Evolutionary conservation across 1,140 invertebrate genomes (phyloP).

Genomic region (Aphaenogaster rudis): DNA sequence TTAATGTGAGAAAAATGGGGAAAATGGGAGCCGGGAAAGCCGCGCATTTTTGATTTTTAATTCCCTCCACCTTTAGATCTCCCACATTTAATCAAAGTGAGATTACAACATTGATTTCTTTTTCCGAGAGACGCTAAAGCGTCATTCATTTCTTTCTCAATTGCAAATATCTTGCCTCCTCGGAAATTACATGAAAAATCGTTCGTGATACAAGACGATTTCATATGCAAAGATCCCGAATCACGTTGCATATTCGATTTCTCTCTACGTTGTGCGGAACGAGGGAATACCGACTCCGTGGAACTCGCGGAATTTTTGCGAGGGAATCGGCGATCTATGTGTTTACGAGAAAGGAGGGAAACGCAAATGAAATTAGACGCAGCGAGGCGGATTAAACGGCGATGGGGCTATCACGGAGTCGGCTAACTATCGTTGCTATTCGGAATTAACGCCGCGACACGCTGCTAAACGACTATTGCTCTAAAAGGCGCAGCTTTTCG

Average conservation of each 20-base stretch:
- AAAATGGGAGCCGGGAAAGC: not conserved
- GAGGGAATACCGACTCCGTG: not conserved
- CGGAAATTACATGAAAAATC: constrained; percentile 17
- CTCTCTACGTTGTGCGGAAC: not conserved
- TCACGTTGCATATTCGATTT: constrained; percentile 16
- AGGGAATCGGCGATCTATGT: constrained; percentile 20
- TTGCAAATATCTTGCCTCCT: not conserved
- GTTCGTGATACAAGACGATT: not conserved
- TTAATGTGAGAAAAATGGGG: not conserved
- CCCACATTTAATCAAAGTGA: not conserved
- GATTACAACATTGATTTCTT: not conserved
- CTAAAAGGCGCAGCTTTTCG: constrained; percentile 39
- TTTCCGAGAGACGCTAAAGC: not conserved
- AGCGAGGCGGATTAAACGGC: constrained; percentile 44
- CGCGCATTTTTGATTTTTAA: not conserved
- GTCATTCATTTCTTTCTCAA: not conserved
- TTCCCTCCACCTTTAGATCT: too few species aligned
- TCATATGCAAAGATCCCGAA: not conserved
- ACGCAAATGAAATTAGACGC: constrained; percentile 51
- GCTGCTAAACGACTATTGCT: constrained; percentile 41
- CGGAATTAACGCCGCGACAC: constrained; percentile 51
- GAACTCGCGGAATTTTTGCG: constrained; percentile 11
- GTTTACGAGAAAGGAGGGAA: constrained; percentile 22
- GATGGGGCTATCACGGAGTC: constrained; percentile 30
- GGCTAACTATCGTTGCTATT: constrained; percentile 25